Conservation (phyloP, 2,888 invertebrate species). For the Frankliniella intonsa region DNA sequence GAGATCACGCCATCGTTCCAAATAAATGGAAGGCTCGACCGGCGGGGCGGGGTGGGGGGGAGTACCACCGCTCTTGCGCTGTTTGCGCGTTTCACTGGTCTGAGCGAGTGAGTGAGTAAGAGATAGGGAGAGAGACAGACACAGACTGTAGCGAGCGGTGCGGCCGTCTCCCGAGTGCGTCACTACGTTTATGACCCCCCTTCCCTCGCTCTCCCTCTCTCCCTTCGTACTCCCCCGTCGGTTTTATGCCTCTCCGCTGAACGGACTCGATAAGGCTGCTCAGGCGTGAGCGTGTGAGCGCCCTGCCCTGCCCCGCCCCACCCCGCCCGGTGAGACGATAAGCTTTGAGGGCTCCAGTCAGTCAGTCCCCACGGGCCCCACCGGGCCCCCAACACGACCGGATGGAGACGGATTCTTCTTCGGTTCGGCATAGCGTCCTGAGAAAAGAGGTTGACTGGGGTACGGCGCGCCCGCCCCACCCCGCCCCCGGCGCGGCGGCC, state of each 20-base stretch:
- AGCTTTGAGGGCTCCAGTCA: not conserved
- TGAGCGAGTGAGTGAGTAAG: too few species aligned
- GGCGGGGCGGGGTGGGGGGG: not conserved
- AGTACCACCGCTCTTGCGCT: too few species aligned
- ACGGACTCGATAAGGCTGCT: not conserved
- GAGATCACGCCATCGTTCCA: too few species aligned
- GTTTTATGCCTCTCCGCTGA: not conserved
- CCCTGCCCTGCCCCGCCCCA: too few species aligned
- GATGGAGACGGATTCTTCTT: slow-evolving; percentile 18
- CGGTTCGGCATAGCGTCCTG: slow-evolving; percentile 2
- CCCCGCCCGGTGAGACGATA: not conserved
- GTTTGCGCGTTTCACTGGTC: too few species aligned
- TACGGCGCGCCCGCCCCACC: not conserved
- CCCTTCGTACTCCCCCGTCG: too few species aligned
- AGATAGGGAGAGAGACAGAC: not conserved
- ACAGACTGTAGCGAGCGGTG: not conserved
- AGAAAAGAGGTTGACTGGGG: not conserved
- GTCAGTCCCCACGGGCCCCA: not conserved
- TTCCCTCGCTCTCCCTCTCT: not conserved
- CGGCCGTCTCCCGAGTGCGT: not conserved
- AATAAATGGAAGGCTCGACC: too few species aligned
- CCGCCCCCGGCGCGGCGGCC: not conserved
- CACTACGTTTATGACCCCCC: not conserved
- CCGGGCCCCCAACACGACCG: not conserved
- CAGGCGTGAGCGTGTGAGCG: not conserved